These are phyloP conservation scores for Drosophila aff. DNA, from an alignment of 1,140 invertebrate species.

Conservation along the genomic window DNA sequence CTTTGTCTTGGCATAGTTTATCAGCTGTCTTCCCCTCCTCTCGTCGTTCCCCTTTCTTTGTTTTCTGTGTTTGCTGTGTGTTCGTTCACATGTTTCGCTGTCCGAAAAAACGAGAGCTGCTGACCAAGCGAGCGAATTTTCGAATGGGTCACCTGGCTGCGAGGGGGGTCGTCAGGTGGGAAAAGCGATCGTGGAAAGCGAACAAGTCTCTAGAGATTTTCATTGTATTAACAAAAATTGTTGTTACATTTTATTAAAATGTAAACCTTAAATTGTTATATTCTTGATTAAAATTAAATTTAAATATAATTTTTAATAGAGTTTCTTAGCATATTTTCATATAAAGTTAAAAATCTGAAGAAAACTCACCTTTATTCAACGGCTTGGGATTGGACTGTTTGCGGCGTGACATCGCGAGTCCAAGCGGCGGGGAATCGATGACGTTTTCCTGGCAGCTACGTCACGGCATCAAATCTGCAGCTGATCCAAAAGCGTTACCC, in stretches of 20 bases:
- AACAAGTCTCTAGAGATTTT: not conserved
- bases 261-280: no score
- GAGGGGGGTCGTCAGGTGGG: conserved; percentile 17
- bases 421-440: conserved; percentile 43
- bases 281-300: no score
- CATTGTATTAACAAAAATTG: no score
- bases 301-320: no score
- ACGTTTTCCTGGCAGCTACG: conserved; percentile 45
- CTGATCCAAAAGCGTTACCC: conserved; percentile 33
- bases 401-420: conserved; percentile 86
- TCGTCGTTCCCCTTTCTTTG: conserved; percentile 25
- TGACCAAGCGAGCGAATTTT: conserved; percentile 28
- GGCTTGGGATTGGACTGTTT: conserved; percentile 87
- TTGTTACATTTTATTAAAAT: no score
- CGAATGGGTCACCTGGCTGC: conserved; percentile 27
- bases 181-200: conserved; percentile 45
- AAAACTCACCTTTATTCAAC: conserved; percentile 86
- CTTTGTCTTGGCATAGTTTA: conserved; percentile 58
- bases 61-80: conserved; percentile 54
- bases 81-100: conserved; percentile 54
- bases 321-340: no score
- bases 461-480: conserved; percentile 57
- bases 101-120: conserved; percentile 42
- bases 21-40: conserved; percentile 11
- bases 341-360: no score